These are phyloP conservation scores for Conchocele bisecta DNA, from an alignment of 2,888 invertebrate genomes.

Conservation along the genomic window DNA sequence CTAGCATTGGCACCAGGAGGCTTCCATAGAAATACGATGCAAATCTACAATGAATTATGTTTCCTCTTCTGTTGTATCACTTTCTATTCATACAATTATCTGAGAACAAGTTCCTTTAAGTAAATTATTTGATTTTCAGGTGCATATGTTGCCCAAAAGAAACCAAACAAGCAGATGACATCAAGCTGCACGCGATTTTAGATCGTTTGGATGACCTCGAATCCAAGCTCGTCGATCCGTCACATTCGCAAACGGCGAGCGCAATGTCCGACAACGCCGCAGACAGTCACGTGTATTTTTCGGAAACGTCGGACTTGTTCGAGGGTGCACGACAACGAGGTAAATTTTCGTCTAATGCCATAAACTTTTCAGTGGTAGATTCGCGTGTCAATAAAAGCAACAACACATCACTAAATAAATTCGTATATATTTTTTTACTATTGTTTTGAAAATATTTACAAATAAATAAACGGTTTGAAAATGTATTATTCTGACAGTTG, in stretches of 20 bases:
- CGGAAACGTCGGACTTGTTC: constrained; percentile 53
- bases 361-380: background rate
- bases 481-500: too few species aligned
- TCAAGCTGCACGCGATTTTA: constrained; percentile 65
- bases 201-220: constrained; percentile 70
- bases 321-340: constrained; percentile 58
- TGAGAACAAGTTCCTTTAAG: too few species aligned
- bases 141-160: constrained; percentile 70
- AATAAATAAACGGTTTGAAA: too few species aligned
- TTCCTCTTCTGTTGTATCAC: too few species aligned
- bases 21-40: too few species aligned
- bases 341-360: too few species aligned
- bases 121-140: too few species aligned
- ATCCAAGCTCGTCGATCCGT: constrained; percentile 40
- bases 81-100: too few species aligned
- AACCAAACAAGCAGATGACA: constrained; percentile 56
- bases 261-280: constrained; percentile 12
- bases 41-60: too few species aligned
- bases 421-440: background rate
- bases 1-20: too few species aligned
- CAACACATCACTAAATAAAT: too few species aligned
- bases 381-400: too few species aligned
- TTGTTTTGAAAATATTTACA: background rate
- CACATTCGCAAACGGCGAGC: constrained; percentile 29
- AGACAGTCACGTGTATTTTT: constrained; percentile 49